Base-by-base conservation (phyloP, 2,113 vertebrate genomes). In the Nothoprocta perdicaria region DNA sequence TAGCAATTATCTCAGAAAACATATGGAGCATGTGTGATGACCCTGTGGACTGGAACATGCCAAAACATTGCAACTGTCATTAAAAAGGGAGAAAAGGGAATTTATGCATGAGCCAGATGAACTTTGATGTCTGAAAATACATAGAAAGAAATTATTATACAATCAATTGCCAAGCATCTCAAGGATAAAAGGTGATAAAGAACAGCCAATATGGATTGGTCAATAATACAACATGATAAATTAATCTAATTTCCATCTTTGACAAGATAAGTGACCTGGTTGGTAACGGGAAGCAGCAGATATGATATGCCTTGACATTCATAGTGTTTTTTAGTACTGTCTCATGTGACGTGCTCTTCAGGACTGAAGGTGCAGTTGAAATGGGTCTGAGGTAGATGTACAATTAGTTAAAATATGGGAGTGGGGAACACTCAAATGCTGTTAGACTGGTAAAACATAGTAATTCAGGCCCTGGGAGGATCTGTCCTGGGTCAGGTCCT, bases 291-390 rank as follows among this genome's bases (percentile, higher is more conserved):
- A 26, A 62, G 61, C 66, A 33, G 29, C 2, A 66, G 57, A 7
- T 46, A 40, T 0, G 16, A 40, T 26, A 15, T 3, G 2, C 27
- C 55, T 38, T 74, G 65, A 6, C 29, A 58, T 67, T n/a, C 41
- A 6, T 1, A 22, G 41, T n/a, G 6, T 0, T 35, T 68, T 73
- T 55, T 68, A 33, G 53, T 2, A 0, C 57, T 31, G 35, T 65
- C 26, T 61, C 24, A 9, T 0, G 5, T 58, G 83, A 45, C 31
- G 4, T 15, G 50, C 46, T 84, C 19, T 46, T 50, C 65, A 45
- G 46, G 65, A 10, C 35, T 18, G 0, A 46, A 40, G 19, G 24
- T 17, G 9, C 57, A 19, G 29, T 2, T 31, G 46, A 41, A 73
- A 29, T 6, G 1, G 38, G 1, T 1, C 53, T 24, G n/a, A 33